Evolutionary conservation across 2,888 invertebrate species (phyloP), one percentile per base, ranked within the genome.

Genomic region (Gastrophysa polygoni): DNA sequence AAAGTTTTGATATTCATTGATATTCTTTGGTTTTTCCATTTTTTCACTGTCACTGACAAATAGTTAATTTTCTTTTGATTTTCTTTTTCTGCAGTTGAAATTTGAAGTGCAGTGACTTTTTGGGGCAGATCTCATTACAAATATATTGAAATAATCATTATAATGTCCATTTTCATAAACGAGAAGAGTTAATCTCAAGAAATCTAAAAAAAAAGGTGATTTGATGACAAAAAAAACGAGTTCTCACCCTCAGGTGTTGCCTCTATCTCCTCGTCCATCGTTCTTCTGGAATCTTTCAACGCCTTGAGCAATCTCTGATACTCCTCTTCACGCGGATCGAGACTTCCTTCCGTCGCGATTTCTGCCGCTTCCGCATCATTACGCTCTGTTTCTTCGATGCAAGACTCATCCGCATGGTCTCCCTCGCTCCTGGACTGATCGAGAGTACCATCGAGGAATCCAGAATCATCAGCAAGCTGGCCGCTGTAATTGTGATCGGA

Each of bases 401-500:
- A n/a, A 16, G 8, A 11, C n/a, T 11, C 29, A 6, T 34, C 32
- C 21, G 4, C 17, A 8, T 24, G 24, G 11, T 24, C 16, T 28
- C 24, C 21, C n/a, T 16, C 16, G 38, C 4, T 16, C 4, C 3
- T 4, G n/a, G 51, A 34, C 7, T 29, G 48, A 18, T 29, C 18
- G 1, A 18, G 57, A 34, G 32, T 47, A 2, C 20, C 47, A 24
- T 59, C 61, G 8, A 61, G 1, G 44, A 66, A 68, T 32, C 64
- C 68, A 6, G 68, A 68, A 38, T 68, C 68, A 32, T 68, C 51
- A 1, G 21, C 21, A 1, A 43, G 4, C 2, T 32, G n/a, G n/a
- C n/a, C n/a, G n/a, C 47, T 61, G 24, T 67, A 67, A 21, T 44
- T 61, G 48, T 66, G 66, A 32, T 66, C 66, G 1, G 66, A 66